Percentiles rank a stretch among this genome's conserved stretches.
Evolutionary conservation across 1,140 invertebrate species (phyloP).

Genomic region (Drosophila orosa): DNA sequence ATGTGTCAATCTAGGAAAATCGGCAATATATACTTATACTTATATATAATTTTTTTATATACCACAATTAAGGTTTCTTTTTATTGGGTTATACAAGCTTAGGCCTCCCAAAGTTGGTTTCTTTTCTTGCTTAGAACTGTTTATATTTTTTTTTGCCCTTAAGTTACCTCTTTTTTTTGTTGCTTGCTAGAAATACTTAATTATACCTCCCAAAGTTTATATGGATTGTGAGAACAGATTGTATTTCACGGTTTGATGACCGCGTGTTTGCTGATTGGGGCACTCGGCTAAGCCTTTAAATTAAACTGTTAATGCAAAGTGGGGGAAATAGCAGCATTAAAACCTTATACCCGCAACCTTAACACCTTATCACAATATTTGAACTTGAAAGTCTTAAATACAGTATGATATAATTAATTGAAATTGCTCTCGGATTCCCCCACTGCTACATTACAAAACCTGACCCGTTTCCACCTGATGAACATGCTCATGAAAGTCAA

Average conservation of each 20-base stretch:
- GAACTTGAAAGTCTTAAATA: conserved; percentile 14
- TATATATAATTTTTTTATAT: no score
- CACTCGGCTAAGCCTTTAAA: not conserved
- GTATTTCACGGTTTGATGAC: not conserved
- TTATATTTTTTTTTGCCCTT: no score
- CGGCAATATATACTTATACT: no score
- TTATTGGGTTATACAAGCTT: no score
- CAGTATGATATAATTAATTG: conserved; percentile 27
- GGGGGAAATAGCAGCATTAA: conserved; percentile 10
- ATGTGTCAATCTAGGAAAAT: no score
- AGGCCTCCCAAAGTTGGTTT: not conserved
- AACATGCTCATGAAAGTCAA: conserved; percentile 65
- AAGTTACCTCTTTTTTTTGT: not conserved
- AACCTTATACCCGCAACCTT: not conserved
- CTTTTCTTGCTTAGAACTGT: not conserved
- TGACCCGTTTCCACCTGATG: conserved; percentile 36
- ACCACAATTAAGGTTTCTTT: no score
- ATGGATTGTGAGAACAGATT: not conserved
- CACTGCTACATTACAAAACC: conserved; percentile 37
- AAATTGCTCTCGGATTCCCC: conserved; percentile 36
- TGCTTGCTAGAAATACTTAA: not conserved
- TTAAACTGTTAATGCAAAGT: not conserved
- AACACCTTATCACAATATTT: conserved; percentile 13
- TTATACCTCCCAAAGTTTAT: no score
- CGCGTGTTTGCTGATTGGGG: not conserved